These are phyloP conservation scores for Emys orbicularis DNA, from an alignment of 2,797 vertebrate species.

Conservation along the genomic window DNA sequence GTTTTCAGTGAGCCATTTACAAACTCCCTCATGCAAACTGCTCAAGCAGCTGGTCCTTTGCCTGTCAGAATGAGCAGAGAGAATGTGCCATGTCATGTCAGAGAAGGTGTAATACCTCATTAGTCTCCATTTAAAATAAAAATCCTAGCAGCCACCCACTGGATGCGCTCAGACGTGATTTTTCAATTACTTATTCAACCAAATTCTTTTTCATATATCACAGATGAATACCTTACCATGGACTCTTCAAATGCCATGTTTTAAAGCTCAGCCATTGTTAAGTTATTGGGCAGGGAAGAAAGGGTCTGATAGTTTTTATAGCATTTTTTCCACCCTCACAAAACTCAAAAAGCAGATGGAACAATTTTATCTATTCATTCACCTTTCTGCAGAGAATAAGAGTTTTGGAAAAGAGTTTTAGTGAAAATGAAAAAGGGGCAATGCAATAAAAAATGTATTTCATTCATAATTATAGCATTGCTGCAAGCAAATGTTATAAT, in stretches of 20 bases:
- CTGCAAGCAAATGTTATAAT: not conserved
- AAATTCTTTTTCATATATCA: not conserved
- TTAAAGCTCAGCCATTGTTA: not conserved
- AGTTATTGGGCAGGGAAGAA: not conserved
- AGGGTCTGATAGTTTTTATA: not conserved
- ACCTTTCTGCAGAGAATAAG: not conserved
- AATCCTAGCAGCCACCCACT: not conserved
- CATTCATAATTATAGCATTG: not conserved
- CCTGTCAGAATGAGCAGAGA: not conserved
- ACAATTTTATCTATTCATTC: not conserved
- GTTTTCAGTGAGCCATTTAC: not conserved
- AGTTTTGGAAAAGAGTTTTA: not conserved
- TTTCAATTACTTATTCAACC: not conserved
- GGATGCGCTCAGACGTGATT: not conserved
- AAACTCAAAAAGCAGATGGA: not conserved
- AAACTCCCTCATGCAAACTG: not conserved
- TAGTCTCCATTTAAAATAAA: not conserved
- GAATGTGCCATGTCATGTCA: not conserved
- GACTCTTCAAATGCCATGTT: not conserved
- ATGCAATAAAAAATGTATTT: not conserved
- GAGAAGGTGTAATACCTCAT: not conserved
- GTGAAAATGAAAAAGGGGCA: accelerated
- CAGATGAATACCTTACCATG: not conserved
- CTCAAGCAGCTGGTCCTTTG: not conserved
- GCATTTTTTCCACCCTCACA: not conserved